A percentile compares a stretch with the other conserved stretches of the same genome.
These are phyloP conservation scores for Saguinus midas DNA, from an alignment of 2,113 vertebrate species.

Conservation along the genomic window DNA sequence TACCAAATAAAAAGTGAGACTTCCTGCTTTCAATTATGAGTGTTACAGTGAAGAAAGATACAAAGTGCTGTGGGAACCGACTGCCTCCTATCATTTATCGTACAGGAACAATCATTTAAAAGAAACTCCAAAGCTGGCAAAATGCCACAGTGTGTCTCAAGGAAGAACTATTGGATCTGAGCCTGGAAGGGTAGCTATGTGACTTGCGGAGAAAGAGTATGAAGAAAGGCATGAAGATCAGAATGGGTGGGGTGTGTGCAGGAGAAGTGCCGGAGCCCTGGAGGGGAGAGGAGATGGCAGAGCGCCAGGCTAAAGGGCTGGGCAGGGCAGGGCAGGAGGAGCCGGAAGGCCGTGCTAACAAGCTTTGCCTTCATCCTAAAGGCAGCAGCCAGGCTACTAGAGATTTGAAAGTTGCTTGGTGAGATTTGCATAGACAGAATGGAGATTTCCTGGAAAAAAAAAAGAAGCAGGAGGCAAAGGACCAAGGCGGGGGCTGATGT, in stretches of 20 bases:
- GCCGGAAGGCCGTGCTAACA: accelerated
- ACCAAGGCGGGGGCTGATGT: neutral
- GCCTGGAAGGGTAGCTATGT: slow-evolving; percentile 53
- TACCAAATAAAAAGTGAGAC: neutral
- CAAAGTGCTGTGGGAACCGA: neutral
- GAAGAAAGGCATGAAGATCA: neutral
- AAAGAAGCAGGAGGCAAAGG: neutral
- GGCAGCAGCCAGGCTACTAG: neutral
- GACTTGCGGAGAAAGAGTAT: slow-evolving; percentile 36
- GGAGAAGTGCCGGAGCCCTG: neutral
- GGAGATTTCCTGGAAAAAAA: neutral
- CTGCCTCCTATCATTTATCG: slow-evolving; percentile 28
- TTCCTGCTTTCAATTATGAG: slow-evolving; percentile 11
- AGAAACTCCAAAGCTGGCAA: slow-evolving; percentile 60
- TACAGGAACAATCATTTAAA: slow-evolving; percentile 33
- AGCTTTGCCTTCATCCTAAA: neutral
- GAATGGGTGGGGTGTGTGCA: neutral
- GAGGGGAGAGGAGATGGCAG: neutral
- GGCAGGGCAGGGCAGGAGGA: neutral
- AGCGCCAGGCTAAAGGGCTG: neutral
- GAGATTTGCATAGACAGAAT: neutral
- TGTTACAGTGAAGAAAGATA: neutral
- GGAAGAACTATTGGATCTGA: slow-evolving; percentile 58
- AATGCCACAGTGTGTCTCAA: slow-evolving; percentile 32
- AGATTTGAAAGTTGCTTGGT: neutral